Evolutionary conservation across 2,113 vertebrate species (phyloP).

Genomic region (Sisor rabdophorus): DNA sequence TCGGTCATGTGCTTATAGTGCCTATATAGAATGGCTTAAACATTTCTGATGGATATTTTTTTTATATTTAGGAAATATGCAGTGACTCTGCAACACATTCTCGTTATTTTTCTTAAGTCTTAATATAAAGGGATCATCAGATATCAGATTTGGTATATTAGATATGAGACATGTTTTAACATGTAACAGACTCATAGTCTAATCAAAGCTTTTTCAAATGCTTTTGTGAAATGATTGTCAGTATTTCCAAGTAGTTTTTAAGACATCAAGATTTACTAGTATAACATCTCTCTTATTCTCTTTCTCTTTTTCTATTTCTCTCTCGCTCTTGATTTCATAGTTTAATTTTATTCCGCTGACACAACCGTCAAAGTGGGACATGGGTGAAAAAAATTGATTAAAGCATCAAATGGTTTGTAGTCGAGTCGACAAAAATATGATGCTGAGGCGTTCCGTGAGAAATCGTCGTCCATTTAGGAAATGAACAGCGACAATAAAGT

Average conservation of each 20-base stretch:
- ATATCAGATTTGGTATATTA: too few species aligned
- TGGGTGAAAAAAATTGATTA: constrained; percentile 13
- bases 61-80: too few species aligned
- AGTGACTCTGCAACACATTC: too few species aligned
- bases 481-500: constrained; percentile 40
- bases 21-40: too few species aligned
- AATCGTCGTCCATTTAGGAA: constrained; percentile 47
- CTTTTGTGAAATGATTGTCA: neutral
- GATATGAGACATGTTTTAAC: too few species aligned
- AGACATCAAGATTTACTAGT: neutral
- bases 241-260: constrained; percentile 3
- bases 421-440: constrained; percentile 38
- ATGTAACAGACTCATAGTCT: too few species aligned
- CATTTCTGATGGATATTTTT: too few species aligned
- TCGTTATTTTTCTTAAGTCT: too few species aligned
- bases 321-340: neutral
- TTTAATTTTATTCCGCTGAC: constrained; percentile 41
- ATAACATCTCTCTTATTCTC: neutral
- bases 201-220: neutral
- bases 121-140: too few species aligned
- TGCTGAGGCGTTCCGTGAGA: constrained; percentile 24
- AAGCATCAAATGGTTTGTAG: neutral
- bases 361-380: constrained; percentile 25
- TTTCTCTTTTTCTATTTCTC: neutral
- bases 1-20: too few species aligned